Evolutionary conservation across 2,888 invertebrate species (phyloP).

Genomic region (Fabriciana adippe): DNA sequence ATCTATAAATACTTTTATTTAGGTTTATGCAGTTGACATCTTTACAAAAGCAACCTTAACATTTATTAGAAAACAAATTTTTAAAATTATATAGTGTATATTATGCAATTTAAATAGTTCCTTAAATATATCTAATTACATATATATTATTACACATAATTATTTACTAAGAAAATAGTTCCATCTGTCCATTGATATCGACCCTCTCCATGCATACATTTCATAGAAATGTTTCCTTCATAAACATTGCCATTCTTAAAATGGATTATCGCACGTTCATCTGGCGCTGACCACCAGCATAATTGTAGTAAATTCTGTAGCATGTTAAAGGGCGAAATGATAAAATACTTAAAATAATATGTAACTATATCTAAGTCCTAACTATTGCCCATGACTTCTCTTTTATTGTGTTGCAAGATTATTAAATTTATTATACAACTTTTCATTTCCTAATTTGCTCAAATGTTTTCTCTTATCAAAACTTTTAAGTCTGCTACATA

Average conservation of each 20-base stretch:
- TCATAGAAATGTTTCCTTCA: constrained; percentile 78
- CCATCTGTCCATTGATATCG: constrained; percentile 83
- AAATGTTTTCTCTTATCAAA: no score
- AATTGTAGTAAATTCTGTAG: constrained; percentile 49
- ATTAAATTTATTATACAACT: no score
- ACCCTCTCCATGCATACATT: constrained; percentile 83
- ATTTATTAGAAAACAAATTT: no score
- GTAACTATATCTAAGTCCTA: no score
- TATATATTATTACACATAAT: not conserved
- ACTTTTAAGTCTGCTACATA: no score
- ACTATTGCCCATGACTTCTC: no score
- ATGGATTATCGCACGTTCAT: constrained; percentile 72
- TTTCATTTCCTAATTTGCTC: no score
- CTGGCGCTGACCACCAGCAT: constrained; percentile 63
- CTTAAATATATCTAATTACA: not conserved
- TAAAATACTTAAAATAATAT: not conserved
- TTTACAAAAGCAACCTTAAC: no score
- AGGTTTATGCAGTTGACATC: no score
- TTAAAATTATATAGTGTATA: no score
- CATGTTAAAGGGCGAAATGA: not conserved
- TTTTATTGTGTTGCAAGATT: no score
- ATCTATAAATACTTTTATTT: no score
- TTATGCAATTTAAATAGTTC: not conserved
- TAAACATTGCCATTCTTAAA: constrained; percentile 83
- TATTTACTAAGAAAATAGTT: constrained; percentile 75